These are phyloP conservation scores for Odontamblyopus lacepedii DNA, from an alignment of 2,797 vertebrate species.

Conservation along the genomic window DNA sequence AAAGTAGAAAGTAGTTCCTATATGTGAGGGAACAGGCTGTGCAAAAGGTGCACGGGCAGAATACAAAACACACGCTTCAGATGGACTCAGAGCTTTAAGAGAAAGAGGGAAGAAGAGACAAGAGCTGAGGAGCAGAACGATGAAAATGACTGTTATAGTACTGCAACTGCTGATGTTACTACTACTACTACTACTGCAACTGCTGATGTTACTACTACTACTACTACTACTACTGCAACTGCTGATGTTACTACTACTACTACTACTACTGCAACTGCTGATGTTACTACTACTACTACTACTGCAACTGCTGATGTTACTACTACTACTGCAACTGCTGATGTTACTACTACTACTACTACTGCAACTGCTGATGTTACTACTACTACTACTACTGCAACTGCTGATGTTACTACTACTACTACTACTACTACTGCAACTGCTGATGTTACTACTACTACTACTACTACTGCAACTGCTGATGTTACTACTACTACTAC, in stretches of 20 bases:
- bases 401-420: not conserved
- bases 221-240: not conserved
- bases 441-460: too few relatives aligned
- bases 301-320: not conserved
- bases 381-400: not conserved
- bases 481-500: too few relatives aligned
- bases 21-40: not conserved
- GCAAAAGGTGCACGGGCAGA: not conserved
- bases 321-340: too few relatives aligned
- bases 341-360: not conserved
- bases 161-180: not conserved
- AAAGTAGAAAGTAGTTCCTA: too few relatives aligned
- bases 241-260: not conserved
- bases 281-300: not conserved
- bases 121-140: not conserved
- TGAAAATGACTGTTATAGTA: too few relatives aligned
- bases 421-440: too few relatives aligned
- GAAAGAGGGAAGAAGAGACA: not conserved
- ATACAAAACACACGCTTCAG: not conserved
- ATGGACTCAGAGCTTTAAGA: not conserved
- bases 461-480: too few relatives aligned
- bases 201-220: not conserved
- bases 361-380: not conserved
- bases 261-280: not conserved
- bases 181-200: not conserved